Conservation (phyloP, 2,113 vertebrate species). For the Triplophysa siluroides region DNA sequence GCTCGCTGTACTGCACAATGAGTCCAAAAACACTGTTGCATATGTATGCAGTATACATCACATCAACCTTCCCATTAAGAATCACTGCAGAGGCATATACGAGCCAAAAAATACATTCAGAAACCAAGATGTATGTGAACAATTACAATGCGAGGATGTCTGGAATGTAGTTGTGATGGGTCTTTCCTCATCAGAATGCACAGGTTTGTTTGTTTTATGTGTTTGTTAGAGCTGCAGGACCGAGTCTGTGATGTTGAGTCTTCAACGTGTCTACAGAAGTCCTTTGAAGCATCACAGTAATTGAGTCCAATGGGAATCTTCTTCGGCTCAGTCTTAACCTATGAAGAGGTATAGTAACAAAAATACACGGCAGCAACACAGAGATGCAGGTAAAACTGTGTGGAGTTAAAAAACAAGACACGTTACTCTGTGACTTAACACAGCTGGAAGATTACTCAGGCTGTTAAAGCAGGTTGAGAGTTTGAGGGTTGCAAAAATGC, state of each 20-base stretch:
- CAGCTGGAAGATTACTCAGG: background rate
- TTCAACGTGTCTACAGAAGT: conserved; percentile 49
- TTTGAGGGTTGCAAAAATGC: background rate
- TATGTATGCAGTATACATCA: background rate
- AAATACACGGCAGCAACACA: background rate
- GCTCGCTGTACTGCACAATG: background rate
- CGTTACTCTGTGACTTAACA: background rate
- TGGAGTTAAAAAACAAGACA: conserved; percentile 22
- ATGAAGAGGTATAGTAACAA: background rate
- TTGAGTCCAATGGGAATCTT: conserved; percentile 61
- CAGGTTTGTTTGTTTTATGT: conserved; percentile 8
- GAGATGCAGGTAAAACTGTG: conserved; percentile 7
- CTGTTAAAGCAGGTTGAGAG: background rate
- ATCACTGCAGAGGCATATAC: background rate
- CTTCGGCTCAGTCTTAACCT: background rate
- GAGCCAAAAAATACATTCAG: background rate
- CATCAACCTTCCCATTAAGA: background rate
- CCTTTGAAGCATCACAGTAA: conserved; percentile 64
- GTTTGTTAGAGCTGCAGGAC: conserved; percentile 9
- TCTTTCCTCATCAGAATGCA: conserved; percentile 4
- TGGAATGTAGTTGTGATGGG: background rate
- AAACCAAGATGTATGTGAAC: background rate
- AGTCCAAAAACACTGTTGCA: conserved; percentile 20
- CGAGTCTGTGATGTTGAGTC: conserved; percentile 29
- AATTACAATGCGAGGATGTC: background rate